Conservation (phyloP, 2,113 vertebrate species). For the Ancistrus triradiatus region DNA sequence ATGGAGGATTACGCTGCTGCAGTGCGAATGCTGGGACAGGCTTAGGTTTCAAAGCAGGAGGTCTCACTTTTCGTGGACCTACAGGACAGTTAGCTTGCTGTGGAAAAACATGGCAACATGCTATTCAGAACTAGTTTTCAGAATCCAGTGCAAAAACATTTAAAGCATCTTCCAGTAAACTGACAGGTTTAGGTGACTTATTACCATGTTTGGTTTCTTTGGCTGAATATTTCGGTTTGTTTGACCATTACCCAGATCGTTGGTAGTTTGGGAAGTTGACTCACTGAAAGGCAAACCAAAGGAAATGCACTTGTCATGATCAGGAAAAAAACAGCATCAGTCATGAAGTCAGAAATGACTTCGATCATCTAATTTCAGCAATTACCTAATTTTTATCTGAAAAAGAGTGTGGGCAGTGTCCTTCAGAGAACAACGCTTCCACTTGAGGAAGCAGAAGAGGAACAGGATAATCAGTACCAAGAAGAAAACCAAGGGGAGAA, state of each 20-base stretch:
- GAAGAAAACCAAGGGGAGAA: constrained; percentile 51
- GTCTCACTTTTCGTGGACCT: neutral
- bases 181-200: no score
- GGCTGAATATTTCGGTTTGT: constrained; percentile 83
- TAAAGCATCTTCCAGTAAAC: no score
- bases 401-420: constrained; percentile 31
- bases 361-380: neutral
- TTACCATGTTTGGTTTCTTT: constrained; percentile 81
- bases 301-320: neutral
- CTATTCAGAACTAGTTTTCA: no score
- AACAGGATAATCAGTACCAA: constrained; percentile 50
- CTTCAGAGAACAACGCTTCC: constrained; percentile 54
- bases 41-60: neutral
- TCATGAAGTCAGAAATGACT: neutral
- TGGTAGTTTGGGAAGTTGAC: constrained; percentile 6
- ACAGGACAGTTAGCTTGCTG: constrained; percentile 34
- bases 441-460: constrained; percentile 57
- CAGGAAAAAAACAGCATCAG: neutral
- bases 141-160: no score
- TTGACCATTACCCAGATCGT: constrained; percentile 64
- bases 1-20: constrained; percentile 16
- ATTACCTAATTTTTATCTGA: constrained; percentile 38
- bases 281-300: neutral
- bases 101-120: constrained; percentile 17
- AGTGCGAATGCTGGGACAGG: constrained; percentile 17